phyloP scores from a whole-genome alignment of 2,888 invertebrate genomes.

The Synanthedon vespiformis region DNA sequence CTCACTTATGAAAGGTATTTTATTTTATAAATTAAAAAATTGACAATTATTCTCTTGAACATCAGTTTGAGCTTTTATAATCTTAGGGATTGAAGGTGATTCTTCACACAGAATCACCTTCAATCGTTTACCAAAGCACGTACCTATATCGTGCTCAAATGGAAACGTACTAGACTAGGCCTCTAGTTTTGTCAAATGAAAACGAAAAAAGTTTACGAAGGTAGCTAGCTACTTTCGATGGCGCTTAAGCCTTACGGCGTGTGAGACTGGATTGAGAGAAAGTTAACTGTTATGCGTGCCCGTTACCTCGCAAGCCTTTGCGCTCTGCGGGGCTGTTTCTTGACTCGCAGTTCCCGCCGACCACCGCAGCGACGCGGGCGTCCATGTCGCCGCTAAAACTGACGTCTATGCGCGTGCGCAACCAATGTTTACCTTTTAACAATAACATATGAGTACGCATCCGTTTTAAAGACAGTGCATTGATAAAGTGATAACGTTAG shows the following conservation, averaged over 20 bases:
- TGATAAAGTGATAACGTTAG: conserved; percentile 13
- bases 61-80: too few relatives aligned
- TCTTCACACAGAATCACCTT: too few relatives aligned
- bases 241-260: conserved; percentile 42
- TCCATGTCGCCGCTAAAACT: neutral
- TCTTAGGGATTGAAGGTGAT: too few relatives aligned
- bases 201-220: too few relatives aligned
- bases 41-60: too few relatives aligned
- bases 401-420: neutral
- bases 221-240: conserved; percentile 55
- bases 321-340: conserved; percentile 3
- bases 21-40: too few relatives aligned
- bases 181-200: too few relatives aligned
- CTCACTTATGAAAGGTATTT: too few relatives aligned
- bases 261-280: conserved; percentile 53
- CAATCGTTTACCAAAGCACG: too few relatives aligned
- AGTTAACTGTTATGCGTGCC: conserved; percentile 69
- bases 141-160: too few relatives aligned
- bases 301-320: conserved; percentile 36
- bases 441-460: conserved; percentile 51
- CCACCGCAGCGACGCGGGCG: conserved; percentile 16
- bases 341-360: conserved; percentile 8
- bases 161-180: too few relatives aligned
- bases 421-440: conserved; percentile 35
- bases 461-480: conserved; percentile 39